Conservation (phyloP, 1,140 invertebrate genomes). For the Scaptomyza pallida region DNA sequence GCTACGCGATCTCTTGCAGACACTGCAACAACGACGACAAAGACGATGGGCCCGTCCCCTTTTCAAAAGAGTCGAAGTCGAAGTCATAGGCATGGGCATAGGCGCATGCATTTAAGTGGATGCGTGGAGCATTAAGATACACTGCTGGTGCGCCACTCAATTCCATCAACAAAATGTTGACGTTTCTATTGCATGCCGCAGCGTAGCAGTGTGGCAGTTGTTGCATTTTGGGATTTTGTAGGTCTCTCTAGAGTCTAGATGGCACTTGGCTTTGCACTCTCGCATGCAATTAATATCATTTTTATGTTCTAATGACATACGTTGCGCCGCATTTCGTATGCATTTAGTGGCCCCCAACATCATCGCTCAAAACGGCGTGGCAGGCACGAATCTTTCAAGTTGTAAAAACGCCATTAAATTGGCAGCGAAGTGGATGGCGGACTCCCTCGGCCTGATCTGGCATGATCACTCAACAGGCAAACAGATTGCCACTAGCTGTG, state of each 20-base stretch:
- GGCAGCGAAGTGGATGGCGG: constrained; percentile 79
- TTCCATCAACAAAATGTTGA: constrained; percentile 72
- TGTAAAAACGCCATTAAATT: constrained; percentile 84
- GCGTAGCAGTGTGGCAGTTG: constrained; percentile 5
- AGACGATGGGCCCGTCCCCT: constrained; percentile 30
- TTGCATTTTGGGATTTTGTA: constrained; percentile 9
- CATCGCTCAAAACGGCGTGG: constrained; percentile 79
- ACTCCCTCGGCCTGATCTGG: constrained; percentile 32
- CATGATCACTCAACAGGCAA: constrained; percentile 46
- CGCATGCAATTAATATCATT: constrained; percentile 83
- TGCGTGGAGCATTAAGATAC: constrained; percentile 5
- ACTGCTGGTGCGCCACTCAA: constrained; percentile 23
- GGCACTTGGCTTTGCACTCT: constrained; percentile 49
- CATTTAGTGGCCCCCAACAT: constrained; percentile 64
- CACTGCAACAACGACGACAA: constrained; percentile 9
- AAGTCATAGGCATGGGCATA: neutral
- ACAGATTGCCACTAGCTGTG: constrained; percentile 10
- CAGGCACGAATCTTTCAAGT: constrained; percentile 82
- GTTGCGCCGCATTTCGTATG: constrained; percentile 79
- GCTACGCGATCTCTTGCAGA: constrained; percentile 57
- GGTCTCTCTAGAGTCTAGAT: neutral
- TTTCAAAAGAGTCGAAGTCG: constrained; percentile 33
- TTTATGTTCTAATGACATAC: constrained; percentile 83
- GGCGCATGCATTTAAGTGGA: constrained; percentile 45
- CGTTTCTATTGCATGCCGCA: constrained; percentile 66